These are phyloP conservation scores for Zeuzera pyrina DNA, from an alignment of 2,888 invertebrate genomes.

Conservation along the genomic window DNA sequence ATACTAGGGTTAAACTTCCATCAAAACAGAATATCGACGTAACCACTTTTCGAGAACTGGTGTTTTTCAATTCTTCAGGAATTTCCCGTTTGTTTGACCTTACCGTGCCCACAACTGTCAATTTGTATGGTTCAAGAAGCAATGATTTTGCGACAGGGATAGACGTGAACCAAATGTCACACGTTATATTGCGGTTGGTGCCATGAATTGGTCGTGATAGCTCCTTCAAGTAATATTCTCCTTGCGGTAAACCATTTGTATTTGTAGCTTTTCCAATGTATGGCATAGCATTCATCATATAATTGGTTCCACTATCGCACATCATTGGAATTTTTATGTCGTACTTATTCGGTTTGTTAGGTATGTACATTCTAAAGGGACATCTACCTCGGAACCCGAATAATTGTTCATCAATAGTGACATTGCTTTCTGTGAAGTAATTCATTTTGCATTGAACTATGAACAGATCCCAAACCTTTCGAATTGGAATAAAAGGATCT, in stretches of 20 bases:
- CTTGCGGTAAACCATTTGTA: conserved; percentile 20
- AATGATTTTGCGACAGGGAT: conserved; percentile 21
- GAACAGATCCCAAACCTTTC: conserved; percentile 22
- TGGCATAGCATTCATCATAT: conserved; percentile 24
- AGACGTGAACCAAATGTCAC: conserved; percentile 32
- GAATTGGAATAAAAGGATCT: conserved; percentile 21
- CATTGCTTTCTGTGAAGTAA: conserved; percentile 12
- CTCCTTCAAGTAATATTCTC: conserved; percentile 13
- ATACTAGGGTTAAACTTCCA: conserved; percentile 22
- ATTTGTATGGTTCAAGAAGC: conserved; percentile 22
- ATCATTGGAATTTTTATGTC: conserved; percentile 28
- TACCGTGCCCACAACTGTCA: conserved; percentile 26
- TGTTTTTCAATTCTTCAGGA: conserved; percentile 19
- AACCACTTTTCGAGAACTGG: conserved; percentile 15
- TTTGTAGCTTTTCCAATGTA: conserved; percentile 25
- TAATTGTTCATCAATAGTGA: conserved; percentile 12
- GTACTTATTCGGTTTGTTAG: conserved; percentile 28
- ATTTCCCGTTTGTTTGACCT: conserved; percentile 30
- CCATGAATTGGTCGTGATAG: conserved; percentile 10
- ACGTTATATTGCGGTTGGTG: conserved; percentile 11
- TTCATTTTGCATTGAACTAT: conserved; percentile 17
- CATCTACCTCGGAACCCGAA: conserved; percentile 15
- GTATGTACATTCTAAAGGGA: conserved; percentile 26
- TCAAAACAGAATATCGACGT: conserved; percentile 25
- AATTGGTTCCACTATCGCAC: conserved; percentile 22